Percentiles rank a stretch among this genome's conserved stretches.
Conservation (phyloP, 2,797 vertebrate genomes). For the Taenioides sp. region DNA sequence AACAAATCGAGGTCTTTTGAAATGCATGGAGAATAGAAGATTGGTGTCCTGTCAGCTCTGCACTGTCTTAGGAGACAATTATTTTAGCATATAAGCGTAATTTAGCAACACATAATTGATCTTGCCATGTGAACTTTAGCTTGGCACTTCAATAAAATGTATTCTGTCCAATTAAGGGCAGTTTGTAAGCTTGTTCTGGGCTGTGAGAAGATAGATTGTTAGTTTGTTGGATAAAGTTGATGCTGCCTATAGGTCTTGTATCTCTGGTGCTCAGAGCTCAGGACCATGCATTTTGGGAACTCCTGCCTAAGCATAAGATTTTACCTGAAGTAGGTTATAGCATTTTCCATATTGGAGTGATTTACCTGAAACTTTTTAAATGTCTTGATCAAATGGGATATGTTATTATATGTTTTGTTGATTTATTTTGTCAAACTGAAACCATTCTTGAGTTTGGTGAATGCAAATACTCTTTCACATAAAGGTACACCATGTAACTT, state of each 20-base stretch:
- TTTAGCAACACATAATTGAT: slow-evolving; percentile 25
- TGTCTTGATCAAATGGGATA: too few species aligned
- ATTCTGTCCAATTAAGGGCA: slow-evolving; percentile 8
- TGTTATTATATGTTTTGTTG: too few species aligned
- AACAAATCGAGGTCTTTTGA: slow-evolving; percentile 39
- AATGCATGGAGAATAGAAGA: slow-evolving; percentile 34
- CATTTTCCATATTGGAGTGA: too few species aligned
- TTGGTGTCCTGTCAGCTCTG: slow-evolving; percentile 40
- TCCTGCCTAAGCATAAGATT: too few species aligned
- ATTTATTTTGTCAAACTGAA: too few species aligned
- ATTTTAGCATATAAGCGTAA: slow-evolving; percentile 38
- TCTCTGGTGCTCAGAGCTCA: slow-evolving; percentile 13
- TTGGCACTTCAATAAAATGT: slow-evolving; percentile 8
- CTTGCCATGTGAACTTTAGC: not conserved
- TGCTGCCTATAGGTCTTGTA: slow-evolving; percentile 11
- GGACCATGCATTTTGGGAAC: too few species aligned
- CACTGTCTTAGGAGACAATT: slow-evolving; percentile 26
- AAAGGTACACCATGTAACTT: too few species aligned
- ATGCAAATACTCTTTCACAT: not conserved
- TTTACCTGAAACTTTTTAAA: too few species aligned
- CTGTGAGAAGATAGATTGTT: slow-evolving; percentile 29
- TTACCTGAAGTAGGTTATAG: too few species aligned
- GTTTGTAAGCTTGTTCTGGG: slow-evolving; percentile 19
- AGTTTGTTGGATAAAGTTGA: slow-evolving; percentile 41
- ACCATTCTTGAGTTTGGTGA: not conserved